phyloP scores from a whole-genome alignment of 2,113 vertebrate genomes.

The Panurus biarmicus region DNA sequence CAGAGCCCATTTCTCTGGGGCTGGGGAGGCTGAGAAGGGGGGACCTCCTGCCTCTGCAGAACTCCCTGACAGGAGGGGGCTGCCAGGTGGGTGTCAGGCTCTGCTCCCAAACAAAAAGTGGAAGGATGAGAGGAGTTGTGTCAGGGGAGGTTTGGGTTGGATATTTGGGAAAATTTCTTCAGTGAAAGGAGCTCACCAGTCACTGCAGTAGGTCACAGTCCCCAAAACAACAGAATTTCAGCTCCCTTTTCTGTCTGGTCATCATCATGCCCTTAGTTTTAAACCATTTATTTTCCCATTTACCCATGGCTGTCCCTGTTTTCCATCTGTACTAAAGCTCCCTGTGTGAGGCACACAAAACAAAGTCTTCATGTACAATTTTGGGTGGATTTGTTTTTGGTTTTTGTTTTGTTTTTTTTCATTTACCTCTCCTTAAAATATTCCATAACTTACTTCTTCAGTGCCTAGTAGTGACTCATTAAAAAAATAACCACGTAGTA shows the following conservation, averaged over 20 bases:
- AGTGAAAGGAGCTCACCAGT: neutral
- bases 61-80: neutral
- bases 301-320: neutral
- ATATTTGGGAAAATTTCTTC: neutral
- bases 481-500: neutral
- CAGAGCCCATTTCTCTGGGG: neutral
- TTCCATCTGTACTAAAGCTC: neutral
- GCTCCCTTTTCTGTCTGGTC: neutral
- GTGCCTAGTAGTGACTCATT: neutral
- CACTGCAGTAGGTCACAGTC: neutral
- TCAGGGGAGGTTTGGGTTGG: neutral
- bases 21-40: neutral
- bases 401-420: neutral
- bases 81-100: no score
- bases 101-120: neutral
- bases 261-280: neutral
- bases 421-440: neutral
- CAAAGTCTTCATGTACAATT: neutral
- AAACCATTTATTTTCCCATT: neutral
- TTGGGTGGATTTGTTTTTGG: accelerated
- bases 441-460: neutral
- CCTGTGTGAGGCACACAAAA: neutral
- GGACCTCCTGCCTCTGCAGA: neutral
- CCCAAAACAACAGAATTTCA: neutral
- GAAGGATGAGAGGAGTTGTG: neutral